Base-by-base conservation (phyloP, 2,797 vertebrate genomes). In the Trichosurus vulpecula region DNA sequence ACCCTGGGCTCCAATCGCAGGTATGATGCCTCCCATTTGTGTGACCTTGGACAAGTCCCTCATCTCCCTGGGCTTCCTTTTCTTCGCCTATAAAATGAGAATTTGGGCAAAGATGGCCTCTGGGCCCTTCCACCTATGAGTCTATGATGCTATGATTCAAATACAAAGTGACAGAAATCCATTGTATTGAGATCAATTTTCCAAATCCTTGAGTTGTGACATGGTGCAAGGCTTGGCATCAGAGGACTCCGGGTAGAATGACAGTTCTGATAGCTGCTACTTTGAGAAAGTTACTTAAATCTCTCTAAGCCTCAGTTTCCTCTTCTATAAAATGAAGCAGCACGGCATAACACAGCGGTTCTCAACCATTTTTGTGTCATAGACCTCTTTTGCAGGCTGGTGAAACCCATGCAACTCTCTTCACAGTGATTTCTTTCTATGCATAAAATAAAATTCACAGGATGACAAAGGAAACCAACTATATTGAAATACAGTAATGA, bases 21-120 rank as follows among this genome's bases (percentile, higher is more conserved):
- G 16, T 5, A 30, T 13, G 19, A 51, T 41, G 22, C 5, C 81
- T 94, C 35, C 0, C 4, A 29, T 53, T 93, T 57, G 55, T 53
- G 14, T 53, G 29, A 92, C n/a, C 54, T 31, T 81, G 52, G 14
- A 47, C 1, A 96, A 57, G 29, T 58, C 94, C 41, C 90, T 97
- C 90, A 90, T 94, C 3, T 92, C 53, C 92, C 25, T n/a, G 31
- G 56, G 66, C 31, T 29, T 94, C 22, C 22, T 90, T 87, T 96
- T 92, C 31, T 51, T 90, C 41, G 52, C 35, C 25, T 92, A 57
- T 93, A 93, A 93, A 96, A 52, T 91, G n/a, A 95, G 54, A 66
- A 87, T 41, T 47, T 27, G 22, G 22, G 87, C 41, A 22, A 27
- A 87, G 41, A 51, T 27, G 25, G 74, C 31, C 22, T 47, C 74